Conservation (phyloP, 92 coral and sea anemone genomes). For the Heteractis magnifica region DNA sequence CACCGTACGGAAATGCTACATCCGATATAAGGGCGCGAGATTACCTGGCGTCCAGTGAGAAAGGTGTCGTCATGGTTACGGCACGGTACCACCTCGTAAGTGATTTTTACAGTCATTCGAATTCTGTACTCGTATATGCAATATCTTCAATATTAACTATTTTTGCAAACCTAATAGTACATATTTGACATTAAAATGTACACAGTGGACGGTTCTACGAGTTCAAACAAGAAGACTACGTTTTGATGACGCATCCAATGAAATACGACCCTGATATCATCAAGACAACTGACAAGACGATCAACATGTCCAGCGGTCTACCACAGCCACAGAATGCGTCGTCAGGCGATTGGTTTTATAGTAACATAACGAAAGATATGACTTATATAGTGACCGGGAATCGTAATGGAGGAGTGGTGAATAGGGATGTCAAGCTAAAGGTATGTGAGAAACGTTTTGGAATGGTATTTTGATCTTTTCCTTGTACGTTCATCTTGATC, state of each 20-base stretch:
- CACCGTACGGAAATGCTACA: no score
- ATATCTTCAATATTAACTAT: neutral
- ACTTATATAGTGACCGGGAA: constrained; percentile 82
- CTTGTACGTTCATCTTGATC: neutral
- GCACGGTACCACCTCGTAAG: no score
- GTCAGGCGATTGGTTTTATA: constrained; percentile 80
- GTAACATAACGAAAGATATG: constrained; percentile 48
- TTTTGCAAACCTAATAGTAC: neutral
- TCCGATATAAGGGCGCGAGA: no score
- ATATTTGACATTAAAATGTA: neutral
- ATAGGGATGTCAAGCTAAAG: constrained; percentile 37
- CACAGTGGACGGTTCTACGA: constrained; percentile 72
- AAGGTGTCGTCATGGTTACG: no score
- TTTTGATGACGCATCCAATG: constrained; percentile 77
- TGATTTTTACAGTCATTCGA: no score
- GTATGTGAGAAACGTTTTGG: constrained; percentile 26
- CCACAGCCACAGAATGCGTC: constrained; percentile 67
- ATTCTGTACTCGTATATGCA: no score
- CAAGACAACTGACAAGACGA: constrained; percentile 48
- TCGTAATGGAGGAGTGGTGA: constrained; percentile 17
- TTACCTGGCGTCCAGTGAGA: no score
- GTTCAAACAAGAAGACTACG: constrained; percentile 60
- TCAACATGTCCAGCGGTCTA: constrained; percentile 61
- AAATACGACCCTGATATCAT: constrained; percentile 76
- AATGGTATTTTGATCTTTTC: neutral